Percentiles rank a stretch among this genome's conserved stretches.
Evolutionary conservation across 2,797 vertebrate genomes (phyloP).

Genomic region (Capromys pilorides): DNA sequence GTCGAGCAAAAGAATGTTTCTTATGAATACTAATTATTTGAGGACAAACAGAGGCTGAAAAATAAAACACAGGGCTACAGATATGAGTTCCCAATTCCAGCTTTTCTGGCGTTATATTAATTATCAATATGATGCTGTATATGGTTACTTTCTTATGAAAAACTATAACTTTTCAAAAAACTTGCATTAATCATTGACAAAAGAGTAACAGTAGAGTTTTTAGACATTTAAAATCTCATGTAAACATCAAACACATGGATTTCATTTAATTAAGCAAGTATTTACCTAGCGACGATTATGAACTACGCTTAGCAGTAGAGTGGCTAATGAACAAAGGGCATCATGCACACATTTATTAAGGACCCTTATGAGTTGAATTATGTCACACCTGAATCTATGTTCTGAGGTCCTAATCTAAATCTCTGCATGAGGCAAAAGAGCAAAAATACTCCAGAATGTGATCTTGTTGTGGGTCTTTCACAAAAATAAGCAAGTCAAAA

Average conservation of each 20-base stretch:
- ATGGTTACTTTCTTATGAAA: background rate
- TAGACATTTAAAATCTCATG: background rate
- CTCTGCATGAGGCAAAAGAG: background rate
- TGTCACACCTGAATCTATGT: background rate
- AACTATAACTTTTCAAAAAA: background rate
- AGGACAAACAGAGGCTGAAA: background rate
- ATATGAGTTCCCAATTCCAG: background rate
- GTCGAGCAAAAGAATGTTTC: background rate
- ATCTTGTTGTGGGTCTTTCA: background rate
- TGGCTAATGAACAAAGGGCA: background rate
- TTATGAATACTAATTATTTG: background rate
- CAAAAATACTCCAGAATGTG: background rate
- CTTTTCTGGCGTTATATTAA: background rate
- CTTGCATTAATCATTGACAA: background rate
- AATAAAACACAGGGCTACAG: background rate
- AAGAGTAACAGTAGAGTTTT: constrained; percentile 13
- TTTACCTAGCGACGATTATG: background rate
- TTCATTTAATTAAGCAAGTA: constrained; percentile 35
- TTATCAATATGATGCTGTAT: background rate
- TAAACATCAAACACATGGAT: background rate
- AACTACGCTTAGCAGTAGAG: background rate
- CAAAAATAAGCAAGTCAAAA: constrained; percentile 5
- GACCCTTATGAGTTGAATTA: background rate
- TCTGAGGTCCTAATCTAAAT: background rate
- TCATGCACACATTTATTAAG: background rate